Base-by-base conservation (phyloP, 1,140 invertebrate genomes). In the Pentalonia nigronervosa region DNA sequence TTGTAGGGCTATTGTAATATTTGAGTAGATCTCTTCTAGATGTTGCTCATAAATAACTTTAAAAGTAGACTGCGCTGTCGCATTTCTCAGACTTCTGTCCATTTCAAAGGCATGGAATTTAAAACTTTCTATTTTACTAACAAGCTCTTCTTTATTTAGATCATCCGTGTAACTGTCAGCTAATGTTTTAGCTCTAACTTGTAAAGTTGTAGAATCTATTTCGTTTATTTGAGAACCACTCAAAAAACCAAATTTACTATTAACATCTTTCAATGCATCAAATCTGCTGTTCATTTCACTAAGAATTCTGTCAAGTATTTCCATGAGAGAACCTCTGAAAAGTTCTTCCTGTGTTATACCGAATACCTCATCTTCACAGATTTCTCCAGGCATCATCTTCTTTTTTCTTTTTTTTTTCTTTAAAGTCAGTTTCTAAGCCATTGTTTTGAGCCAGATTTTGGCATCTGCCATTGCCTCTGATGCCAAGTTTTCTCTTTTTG, bases 161-260 rank as follows among this genome's bases (percentile, higher is more conserved):
- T 84, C 81, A 47, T 47, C 45, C 45, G 45, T 3, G 45, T 47
- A 47, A 47, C 45, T 47, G 45, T 47, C 45, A 47, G 45, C 45
- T 47, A 47, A 47, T 47, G 45, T 47, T 47, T 47, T 47, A 47
- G 45, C 45, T 47, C 45, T 47, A 47, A 47, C 45, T 47, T 47
- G 45, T 47, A 47, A 47, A 47, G 45, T 47, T 47, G 45, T 47
- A 41, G 81, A 84, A 84, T 45, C 81, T 84, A 30, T 84, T 84
- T 45, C 36, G 81, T 84, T 84, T 84, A 84, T 84, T 84, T 84
- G 81, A 84, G 81, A 84, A 23, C 81, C 36, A 84, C 36, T 41
- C 36, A 84, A 84, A 84, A 84, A 84, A 84, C 50, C 17, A 53
- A 53, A 53, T 53, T 53, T 53, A 53, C 50, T 20, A 53, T 53